Evolutionary conservation across 1,140 invertebrate species (phyloP).

Genomic region (Dreissena rostriformis): DNA sequence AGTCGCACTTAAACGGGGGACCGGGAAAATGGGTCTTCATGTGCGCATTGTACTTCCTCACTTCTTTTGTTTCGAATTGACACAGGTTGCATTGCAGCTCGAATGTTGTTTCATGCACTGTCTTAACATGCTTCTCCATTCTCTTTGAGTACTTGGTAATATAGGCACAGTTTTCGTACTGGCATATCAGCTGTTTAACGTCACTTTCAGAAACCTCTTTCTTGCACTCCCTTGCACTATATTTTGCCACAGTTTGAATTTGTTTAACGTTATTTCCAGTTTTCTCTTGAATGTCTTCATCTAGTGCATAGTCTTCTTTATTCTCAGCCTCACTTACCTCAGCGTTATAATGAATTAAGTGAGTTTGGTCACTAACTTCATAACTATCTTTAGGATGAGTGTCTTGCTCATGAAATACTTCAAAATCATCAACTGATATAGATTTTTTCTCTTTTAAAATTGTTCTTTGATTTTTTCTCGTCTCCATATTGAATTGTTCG

Average conservation of each 20-base stretch:
- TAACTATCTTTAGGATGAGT: neutral
- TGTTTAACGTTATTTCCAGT: neutral
- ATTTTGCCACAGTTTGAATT: neutral
- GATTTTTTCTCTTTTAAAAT: neutral
- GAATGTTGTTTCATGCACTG: conserved; percentile 81
- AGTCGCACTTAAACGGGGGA: conserved; percentile 86
- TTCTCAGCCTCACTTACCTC: conserved; percentile 34
- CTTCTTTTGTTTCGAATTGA: conserved; percentile 86
- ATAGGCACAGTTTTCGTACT: conserved; percentile 65
- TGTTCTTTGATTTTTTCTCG: neutral
- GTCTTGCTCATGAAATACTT: neutral
- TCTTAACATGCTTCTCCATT: conserved; percentile 71
- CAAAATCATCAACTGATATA: neutral
- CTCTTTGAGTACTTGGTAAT: conserved; percentile 47
- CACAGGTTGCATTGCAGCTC: conserved; percentile 86
- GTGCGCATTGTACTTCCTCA: conserved; percentile 86
- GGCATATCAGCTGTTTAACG: conserved; percentile 30
- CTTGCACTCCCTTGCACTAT: conserved; percentile 4
- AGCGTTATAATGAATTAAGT: neutral
- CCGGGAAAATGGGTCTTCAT: conserved; percentile 86
- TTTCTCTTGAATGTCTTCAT: conserved; percentile 38
- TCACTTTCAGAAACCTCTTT: conserved; percentile 22
- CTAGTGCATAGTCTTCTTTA: conserved; percentile 26
- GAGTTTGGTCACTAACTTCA: too few species aligned
- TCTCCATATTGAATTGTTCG: neutral